Conservation (phyloP, 2,888 invertebrate genomes). For the Disparrhopalites patrizii region DNA sequence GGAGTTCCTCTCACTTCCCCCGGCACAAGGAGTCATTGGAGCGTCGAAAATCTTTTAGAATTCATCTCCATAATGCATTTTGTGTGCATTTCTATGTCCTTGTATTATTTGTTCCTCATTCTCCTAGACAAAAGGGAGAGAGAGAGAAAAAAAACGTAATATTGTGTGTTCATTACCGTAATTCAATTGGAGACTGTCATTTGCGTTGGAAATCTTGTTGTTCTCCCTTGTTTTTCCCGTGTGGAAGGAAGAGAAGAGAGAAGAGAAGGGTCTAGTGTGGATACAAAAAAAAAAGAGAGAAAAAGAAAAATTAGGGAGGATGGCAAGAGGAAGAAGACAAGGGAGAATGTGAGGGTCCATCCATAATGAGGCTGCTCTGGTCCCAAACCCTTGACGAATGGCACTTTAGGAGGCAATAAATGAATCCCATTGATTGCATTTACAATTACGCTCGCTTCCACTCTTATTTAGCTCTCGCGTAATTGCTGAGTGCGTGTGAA, state of each 20-base stretch:
- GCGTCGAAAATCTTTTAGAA: slow-evolving; percentile 5
- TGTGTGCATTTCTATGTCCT: slow-evolving; percentile 6
- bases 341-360: not conserved
- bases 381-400: slow-evolving; percentile 25
- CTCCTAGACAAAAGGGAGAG: slow-evolving; percentile 9
- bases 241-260: slow-evolving; percentile 1
- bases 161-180: slow-evolving; percentile 10
- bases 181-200: too few species aligned
- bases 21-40: not conserved
- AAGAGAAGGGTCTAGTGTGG: too few species aligned
- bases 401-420: slow-evolving; percentile 22
- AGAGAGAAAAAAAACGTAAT: too few species aligned
- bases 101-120: slow-evolving; percentile 11
- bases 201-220: too few species aligned
- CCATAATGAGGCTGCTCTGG: too few species aligned
- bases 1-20: not conserved
- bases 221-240: too few species aligned
- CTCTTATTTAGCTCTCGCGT: slow-evolving; percentile 22
- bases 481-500: slow-evolving; percentile 14
- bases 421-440: slow-evolving; percentile 27
- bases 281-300: not conserved
- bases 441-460: slow-evolving; percentile 19
- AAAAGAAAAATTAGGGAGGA: not conserved
- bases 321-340: not conserved
- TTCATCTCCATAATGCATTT: slow-evolving; percentile 16